A percentile compares a stretch with the other conserved stretches of the same genome.
phyloP scores from a whole-genome alignment of 2,113 vertebrate genomes.

The Solenodon paradoxus region DNA sequence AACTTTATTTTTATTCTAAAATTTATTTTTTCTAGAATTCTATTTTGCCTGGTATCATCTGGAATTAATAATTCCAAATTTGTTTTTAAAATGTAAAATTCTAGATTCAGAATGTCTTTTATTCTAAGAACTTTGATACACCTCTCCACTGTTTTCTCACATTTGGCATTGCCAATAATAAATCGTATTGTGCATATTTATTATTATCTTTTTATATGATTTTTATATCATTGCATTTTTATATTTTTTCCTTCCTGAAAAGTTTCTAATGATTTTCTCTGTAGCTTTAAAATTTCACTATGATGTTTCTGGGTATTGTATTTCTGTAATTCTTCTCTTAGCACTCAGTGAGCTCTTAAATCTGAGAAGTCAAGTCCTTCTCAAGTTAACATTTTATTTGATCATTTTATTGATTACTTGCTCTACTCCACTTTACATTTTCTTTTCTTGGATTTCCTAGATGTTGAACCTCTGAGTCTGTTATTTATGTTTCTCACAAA shows the following conservation, averaged over 20 bases:
- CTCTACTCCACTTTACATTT: background rate
- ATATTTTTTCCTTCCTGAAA: background rate
- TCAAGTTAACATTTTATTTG: background rate
- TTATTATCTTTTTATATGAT: background rate
- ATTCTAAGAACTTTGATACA: background rate
- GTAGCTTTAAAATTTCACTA: background rate
- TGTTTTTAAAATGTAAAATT: slow-evolving; percentile 3
- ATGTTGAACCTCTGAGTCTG: background rate
- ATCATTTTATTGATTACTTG: background rate
- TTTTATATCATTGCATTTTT: no score
- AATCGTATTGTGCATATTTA: background rate
- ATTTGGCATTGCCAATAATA: background rate
- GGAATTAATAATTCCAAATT: background rate
- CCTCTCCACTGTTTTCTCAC: background rate
- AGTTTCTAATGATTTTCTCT: background rate
- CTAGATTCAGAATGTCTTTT: background rate
- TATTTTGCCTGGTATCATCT: background rate
- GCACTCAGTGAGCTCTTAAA: background rate
- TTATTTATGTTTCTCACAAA: background rate
- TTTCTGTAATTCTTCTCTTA: background rate
- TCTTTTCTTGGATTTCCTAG: background rate
- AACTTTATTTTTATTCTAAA: background rate
- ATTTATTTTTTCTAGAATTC: background rate
- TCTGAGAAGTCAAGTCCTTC: background rate
- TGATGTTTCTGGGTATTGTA: background rate